Conservation (phyloP, 2,113 vertebrate species). For the Alligator mississippiensis region DNA sequence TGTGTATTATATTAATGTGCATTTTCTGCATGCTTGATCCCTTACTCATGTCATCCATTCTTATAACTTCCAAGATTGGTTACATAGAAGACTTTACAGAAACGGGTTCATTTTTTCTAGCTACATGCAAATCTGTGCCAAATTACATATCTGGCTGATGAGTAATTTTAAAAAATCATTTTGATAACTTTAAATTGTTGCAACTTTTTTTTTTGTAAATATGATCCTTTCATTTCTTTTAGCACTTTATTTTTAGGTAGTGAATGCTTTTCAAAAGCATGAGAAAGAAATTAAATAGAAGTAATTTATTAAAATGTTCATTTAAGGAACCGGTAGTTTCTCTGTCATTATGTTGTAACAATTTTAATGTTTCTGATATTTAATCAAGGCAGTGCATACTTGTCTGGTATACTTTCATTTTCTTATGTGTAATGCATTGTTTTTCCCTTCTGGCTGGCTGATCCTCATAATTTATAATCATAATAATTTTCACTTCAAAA, state of each 20-base stretch:
- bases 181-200: slow-evolving; percentile 36
- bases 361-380: background rate
- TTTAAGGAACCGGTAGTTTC: background rate
- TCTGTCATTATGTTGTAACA: background rate
- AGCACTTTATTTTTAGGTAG: background rate
- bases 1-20: slow-evolving; percentile 58
- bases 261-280: background rate
- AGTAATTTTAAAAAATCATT: slow-evolving; percentile 43
- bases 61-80: slow-evolving; percentile 22
- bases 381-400: no score
- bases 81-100: slow-evolving; percentile 20
- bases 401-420: no score
- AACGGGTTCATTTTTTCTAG: slow-evolving; percentile 3
- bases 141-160: slow-evolving; percentile 30
- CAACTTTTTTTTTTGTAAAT: slow-evolving; percentile 40
- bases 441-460: no score
- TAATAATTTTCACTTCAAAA: no score
- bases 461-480: no score
- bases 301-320: background rate
- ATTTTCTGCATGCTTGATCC: slow-evolving; percentile 34
- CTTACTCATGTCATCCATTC: background rate
- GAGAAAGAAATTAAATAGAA: background rate
- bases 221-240: background rate
- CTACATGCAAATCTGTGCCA: slow-evolving; percentile 6
- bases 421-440: no score